Evolutionary conservation across 2,113 vertebrate species (phyloP), one percentile per base, ranked within the genome.

Genomic region (Poicephalus gulielmi): DNA sequence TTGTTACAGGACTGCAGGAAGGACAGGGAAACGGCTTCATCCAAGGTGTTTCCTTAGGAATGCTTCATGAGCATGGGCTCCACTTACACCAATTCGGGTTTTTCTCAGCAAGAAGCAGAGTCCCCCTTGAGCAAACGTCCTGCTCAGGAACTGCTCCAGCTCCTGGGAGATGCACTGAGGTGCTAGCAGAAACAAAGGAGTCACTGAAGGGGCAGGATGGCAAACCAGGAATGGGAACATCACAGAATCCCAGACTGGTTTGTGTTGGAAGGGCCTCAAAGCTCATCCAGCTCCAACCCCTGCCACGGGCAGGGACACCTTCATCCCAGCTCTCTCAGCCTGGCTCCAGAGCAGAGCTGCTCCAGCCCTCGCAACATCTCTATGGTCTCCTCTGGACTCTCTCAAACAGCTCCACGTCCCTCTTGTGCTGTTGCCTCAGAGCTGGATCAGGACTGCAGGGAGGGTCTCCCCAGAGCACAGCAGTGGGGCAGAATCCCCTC

Each of bases 261-360:
- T 35, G 20, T 10, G 52, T 2, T n/a, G 70, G 37, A 64, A 9
- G 1, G 57, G 22, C 14, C 57, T 31, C 3, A 2, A 8, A 49
- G 4, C 7, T 3, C 64, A 1, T 0, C 7, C 0, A 33, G 7
- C 6, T 6, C 25, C 57, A 5, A 0, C 3, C 57, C 57, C 33
- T n/a, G 57, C 20, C 33, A 10, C 12, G 2, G 22, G 57, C 33
- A 59, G 33, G 55, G 55, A 59, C 33, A n/a, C 33, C 33, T 59
- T 59, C 55, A 53, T 16, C 52, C 28, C 52, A 53, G 52, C 52
- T 53, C 52, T 17, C 50, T 17, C 52, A 30, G 52, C 52, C 52
- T 53, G 52, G 53, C 53, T 55, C 53, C 30, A 55, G 53, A 33
- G 53, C 53, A 55, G 53, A 55, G 53, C 53, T 55, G 53, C 53